Evolutionary conservation across 2,797 vertebrate genomes (phyloP), one percentile per base, ranked within the genome.

Genomic region (Clamator glandarius): DNA sequence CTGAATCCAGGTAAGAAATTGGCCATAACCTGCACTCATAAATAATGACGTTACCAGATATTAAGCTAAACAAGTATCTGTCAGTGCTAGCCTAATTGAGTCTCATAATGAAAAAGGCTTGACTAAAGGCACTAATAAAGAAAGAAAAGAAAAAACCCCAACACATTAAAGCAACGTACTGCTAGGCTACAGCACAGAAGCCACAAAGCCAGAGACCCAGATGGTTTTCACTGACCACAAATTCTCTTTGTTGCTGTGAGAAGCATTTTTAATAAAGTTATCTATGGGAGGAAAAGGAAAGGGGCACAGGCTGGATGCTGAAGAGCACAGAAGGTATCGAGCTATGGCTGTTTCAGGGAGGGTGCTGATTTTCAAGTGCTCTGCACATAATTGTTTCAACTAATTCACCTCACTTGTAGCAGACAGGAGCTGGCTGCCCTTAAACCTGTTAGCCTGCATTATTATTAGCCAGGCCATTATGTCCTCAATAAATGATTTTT

Each of bases 171-270:
- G 80, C 58, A 67, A 67, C 44, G 51, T 64, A 66, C 64, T 86
- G 70, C 35, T 78, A 58, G 0, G 4, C 46, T 63, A 76, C 19
- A 79, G 83, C 48, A 87, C 52, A 62, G 85, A 87, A 54, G 29
- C 79, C 84, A 95, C 87, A 95, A 96, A 92, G 91, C 66, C 84
- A 72, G 83, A 88, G 82, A 85, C 66, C 31, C 91, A 96, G 91
- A 90, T 86, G 90, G 92, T 88, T 80, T 78, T 75, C 58, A 42
- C 44, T 81, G 83, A 58, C 87, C 90, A 91, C 58, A 91, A 77
- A 86, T 84, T 68, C 73, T 84, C 85, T 94, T 94, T 96, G 92
- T 88, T 91, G 50, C 54, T 89, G 36, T 51, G 29, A 86, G 66
- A 35, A 88, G 94, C 88, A 88, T 68, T 85, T 92, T 95, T 68